Evolutionary conservation across 2,113 vertebrate species (phyloP).

Genomic region (Salvelinus alpinus): DNA sequence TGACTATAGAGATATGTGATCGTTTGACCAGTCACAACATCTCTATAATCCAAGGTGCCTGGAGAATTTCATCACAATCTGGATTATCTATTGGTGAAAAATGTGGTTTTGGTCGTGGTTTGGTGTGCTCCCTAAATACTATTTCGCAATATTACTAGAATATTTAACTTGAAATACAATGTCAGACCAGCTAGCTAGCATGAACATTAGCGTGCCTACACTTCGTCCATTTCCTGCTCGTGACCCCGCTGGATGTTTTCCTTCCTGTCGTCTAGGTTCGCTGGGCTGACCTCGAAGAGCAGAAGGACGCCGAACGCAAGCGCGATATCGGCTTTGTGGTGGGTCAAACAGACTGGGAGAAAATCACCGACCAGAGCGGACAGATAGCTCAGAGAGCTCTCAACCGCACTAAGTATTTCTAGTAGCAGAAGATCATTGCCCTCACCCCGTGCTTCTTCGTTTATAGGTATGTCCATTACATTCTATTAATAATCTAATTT

Average conservation of each 20-base stretch:
- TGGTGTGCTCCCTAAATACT: not conserved
- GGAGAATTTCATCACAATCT: not conserved
- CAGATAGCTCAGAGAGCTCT: conserved; percentile 95
- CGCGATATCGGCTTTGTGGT: conserved; percentile 98
- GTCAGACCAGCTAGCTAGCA: not conserved
- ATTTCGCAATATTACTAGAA: not conserved
- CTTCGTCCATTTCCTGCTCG: not conserved
- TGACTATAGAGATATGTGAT: not conserved
- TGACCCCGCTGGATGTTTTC: conserved; percentile 12
- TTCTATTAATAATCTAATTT: not conserved
- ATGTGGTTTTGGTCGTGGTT: not conserved
- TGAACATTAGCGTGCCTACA: not conserved
- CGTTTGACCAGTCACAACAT: not conserved
- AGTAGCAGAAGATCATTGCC: conserved; percentile 65
- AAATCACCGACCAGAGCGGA: conserved; percentile 97
- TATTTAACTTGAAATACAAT: not conserved
- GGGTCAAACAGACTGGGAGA: conserved; percentile 98
- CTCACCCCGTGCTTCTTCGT: conserved; percentile 13
- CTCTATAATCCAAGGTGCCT: not conserved
- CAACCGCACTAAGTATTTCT: conserved; percentile 99
- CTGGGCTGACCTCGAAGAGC: conserved; percentile 98
- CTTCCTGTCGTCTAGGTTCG: conserved; percentile 81
- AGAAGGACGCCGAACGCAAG: conserved; percentile 96
- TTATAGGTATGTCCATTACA: conserved; percentile 71
- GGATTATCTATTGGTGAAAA: not conserved